Percentiles rank a stretch among this genome's conserved stretches.
Conservation (phyloP, 64 coral and sea anemone genomes). For the Montipora sp. region DNA sequence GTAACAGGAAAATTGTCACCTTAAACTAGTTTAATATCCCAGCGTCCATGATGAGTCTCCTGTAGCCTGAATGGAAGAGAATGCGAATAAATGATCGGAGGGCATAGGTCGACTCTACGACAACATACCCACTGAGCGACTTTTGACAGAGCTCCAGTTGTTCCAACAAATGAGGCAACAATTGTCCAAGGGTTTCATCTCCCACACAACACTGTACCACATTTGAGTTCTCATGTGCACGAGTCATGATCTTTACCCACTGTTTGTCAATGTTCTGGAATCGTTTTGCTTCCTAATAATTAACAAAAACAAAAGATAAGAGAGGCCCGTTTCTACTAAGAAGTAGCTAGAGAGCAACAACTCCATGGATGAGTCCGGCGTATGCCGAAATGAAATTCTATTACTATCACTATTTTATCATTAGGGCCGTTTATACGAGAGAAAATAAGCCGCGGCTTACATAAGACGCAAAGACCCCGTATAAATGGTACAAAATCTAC, state of each 20-base stretch:
- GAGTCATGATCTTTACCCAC: slow-evolving; percentile 99
- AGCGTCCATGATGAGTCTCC: too few species aligned
- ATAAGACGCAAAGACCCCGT: too few species aligned
- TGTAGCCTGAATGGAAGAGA: background rate
- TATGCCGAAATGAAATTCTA: too few species aligned
- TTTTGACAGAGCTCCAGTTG: slow-evolving; percentile 99
- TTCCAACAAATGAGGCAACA: slow-evolving; percentile 94
- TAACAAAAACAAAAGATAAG: background rate
- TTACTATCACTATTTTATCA: too few species aligned
- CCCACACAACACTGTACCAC: slow-evolving; percentile 96
- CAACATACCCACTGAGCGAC: slow-evolving; percentile 97
- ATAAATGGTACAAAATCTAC: too few species aligned
- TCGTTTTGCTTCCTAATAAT: slow-evolving; percentile 90
- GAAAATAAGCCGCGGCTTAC: too few species aligned
- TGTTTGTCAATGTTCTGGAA: slow-evolving; percentile 99
- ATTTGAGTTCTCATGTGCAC: slow-evolving; percentile 97
- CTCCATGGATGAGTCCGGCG: too few species aligned
- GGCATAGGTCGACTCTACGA: background rate
- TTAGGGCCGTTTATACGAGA: too few species aligned
- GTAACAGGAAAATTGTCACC: too few species aligned
- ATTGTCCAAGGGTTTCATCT: slow-evolving; percentile 94
- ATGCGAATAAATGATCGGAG: background rate
- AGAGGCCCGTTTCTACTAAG: too few species aligned
- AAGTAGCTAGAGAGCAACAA: too few species aligned
- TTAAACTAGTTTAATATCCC: too few species aligned